A percentile compares a stretch with the other conserved stretches of the same genome.
Evolutionary conservation across 2,113 vertebrate genomes (phyloP).

Genomic region (Narcine bancroftii): DNA sequence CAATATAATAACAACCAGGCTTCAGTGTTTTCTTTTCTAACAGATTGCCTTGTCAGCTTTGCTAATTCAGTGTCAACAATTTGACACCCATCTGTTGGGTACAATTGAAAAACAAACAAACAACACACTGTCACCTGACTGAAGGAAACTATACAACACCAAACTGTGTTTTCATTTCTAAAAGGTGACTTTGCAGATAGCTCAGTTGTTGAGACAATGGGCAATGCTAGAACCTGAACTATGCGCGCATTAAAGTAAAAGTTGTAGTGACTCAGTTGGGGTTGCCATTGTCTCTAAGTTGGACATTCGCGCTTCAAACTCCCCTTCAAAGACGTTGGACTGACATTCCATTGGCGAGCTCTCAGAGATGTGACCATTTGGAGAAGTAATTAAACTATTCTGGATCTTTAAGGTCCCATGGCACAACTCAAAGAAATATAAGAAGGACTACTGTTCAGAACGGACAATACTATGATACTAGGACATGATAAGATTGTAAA

Average conservation of each 20-base stretch:
- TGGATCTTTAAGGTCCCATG: background rate
- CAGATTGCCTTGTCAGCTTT: slow-evolving; percentile 29
- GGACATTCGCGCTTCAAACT: background rate
- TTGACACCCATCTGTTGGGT: slow-evolving; percentile 23
- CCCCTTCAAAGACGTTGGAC: background rate
- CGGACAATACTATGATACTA: background rate
- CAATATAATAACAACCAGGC: slow-evolving; percentile 26
- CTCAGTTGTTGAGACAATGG: background rate
- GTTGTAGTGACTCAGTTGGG: background rate
- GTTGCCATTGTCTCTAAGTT: background rate
- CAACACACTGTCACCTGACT: background rate
- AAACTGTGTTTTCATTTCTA: background rate
- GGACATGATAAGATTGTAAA: background rate
- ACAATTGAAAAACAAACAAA: slow-evolving; percentile 2
- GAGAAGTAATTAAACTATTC: background rate
- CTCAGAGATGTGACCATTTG: background rate
- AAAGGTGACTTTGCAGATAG: background rate
- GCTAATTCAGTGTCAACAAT: slow-evolving; percentile 30
- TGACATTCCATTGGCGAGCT: background rate
- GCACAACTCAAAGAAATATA: background rate
- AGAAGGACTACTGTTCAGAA: background rate
- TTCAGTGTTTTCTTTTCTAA: background rate
- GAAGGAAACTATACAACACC: background rate
- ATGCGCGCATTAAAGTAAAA: no score
- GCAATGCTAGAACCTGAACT: no score